Evolutionary conservation across 2,888 invertebrate genomes (phyloP), one percentile per base, ranked within the genome.

Genomic region (Sthenelais limicola): DNA sequence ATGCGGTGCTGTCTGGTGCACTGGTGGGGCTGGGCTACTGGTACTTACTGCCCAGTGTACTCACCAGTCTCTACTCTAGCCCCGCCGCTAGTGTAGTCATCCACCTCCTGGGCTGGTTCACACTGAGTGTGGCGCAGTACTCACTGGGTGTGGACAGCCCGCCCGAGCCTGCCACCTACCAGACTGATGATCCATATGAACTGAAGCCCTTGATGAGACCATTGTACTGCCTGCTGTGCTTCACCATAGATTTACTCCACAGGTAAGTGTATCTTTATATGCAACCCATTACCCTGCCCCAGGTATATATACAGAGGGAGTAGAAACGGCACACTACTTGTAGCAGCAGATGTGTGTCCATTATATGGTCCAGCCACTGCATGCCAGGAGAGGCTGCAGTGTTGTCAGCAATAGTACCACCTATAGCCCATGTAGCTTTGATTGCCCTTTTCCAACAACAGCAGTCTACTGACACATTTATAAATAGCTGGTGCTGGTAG

Each of bases 121-220:
- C 84, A 2, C 49, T 86, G 26, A 78, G 82, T 72, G 79, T 85
- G 28, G 81, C 84, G 15, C 85, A 83, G 79, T 86, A 85, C 76
- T 83, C 86, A 12, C 77, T 86, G 72, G 82, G 83, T 3, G 80
- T 83, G 4, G 78, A 76, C 5, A 80, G 84, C 4, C 86, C 85
- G n/a, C 85, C 86, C 28, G 86, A 86, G 74, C 81, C 82, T 12
- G 84, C 85, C 21, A 81, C 84, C 3, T 86, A 80, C 74, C 80
- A 82, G 58, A 82, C 86, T 0, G 79, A 82, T 76, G 86, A 86
- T 73, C 78, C 78, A 28, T 80, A 81, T 72, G 85, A 85, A 76
- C 69, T 85, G 51, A 77, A 80, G 58, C 80, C 84, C 30, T 74
- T 85, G 21, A 83, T 79, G 74, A 75, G 86, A 68, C 82, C 83